Percentiles rank a stretch among this genome's conserved stretches.
These are phyloP conservation scores for Galeopterus variegatus DNA, from an alignment of 2,113 vertebrate genomes.

Conservation along the genomic window DNA sequence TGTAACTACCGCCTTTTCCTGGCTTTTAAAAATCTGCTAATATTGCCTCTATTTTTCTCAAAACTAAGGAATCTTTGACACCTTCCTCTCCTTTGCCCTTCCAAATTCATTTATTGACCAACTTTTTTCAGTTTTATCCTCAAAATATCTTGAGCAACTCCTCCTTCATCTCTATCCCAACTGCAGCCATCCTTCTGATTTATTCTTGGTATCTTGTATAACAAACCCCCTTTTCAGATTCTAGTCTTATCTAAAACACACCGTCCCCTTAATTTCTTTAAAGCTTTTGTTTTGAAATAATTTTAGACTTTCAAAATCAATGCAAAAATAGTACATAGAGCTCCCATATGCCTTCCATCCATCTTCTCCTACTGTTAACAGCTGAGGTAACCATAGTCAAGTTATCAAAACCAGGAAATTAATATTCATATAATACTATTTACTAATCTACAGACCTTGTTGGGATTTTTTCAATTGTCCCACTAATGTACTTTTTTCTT, in stretches of 20 bases:
- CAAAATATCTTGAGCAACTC: not conserved
- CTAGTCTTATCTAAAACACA: not conserved
- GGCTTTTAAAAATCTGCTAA: not conserved
- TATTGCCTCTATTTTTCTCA: not conserved
- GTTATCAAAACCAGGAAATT: not conserved
- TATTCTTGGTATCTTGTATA: not conserved
- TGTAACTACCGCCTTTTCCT: not conserved
- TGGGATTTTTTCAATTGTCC: not conserved
- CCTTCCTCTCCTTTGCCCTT: not conserved
- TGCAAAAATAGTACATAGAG: not conserved
- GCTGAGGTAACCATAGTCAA: not conserved
- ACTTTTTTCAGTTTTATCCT: not conserved
- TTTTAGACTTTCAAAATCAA: not conserved
- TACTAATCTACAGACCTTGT: not conserved
- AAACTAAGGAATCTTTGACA: not conserved
- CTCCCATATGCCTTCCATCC: not conserved
- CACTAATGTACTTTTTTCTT: not conserved
- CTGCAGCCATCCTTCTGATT: not conserved
- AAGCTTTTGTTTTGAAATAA: conserved; percentile 31
- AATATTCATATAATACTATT: not conserved
- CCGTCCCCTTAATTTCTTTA: not conserved
- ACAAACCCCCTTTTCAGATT: not conserved
- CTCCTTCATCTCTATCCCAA: not conserved
- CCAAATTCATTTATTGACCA: not conserved
- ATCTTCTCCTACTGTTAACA: not conserved